Base-by-base conservation (phyloP, 2,113 vertebrate genomes). In the Ondatra zibethicus region DNA sequence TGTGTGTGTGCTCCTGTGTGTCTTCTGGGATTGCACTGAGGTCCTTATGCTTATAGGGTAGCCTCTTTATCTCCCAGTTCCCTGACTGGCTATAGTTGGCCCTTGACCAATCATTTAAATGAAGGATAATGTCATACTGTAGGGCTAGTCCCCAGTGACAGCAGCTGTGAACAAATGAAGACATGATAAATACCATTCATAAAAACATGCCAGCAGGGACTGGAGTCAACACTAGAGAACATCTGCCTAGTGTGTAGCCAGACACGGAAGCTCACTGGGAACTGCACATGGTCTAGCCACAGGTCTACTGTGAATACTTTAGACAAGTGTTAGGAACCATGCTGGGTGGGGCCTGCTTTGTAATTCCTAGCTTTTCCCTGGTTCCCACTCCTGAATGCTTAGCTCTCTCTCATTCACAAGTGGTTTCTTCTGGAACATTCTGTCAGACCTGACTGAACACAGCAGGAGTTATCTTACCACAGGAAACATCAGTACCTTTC, bases 341-440 rank as follows among this genome's bases (percentile, higher is more conserved):
- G 14, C 70, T 72, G 63, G 89, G 86, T 63, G 66, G 65, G 61
- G 11, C 3, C 19, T 31, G 75, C 75, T 63, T 11, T 19, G 1
- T 84, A 47, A 89, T 75, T 45, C 52, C 23, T 33, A 31, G 45
- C 6, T 93, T 90, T 39, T 72, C 29, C 36, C 33, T 23, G 42
- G 55, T 88, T 92, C 47, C 31, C 21, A 94, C 29, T 88, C 19
- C 65, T 55, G 42, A 91, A 84, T 31, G 13, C 55, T 88, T 29
- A 63, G 33, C 23, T 13, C 42, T 88, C 17, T 95, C 19, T 91
- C 50, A 68, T 50, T 72, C 3, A 25, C 36, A 82, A 95, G 7
- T 10, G 13, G n/a, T 82, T 73, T 91, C 88, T 92, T 76, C 58
- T 84, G 11, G n/a, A 97, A 80, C 27, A 39, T 39, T 87, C 88